phyloP scores from a whole-genome alignment of 2,797 vertebrate species.

The Lagocephalus sceleratus region DNA sequence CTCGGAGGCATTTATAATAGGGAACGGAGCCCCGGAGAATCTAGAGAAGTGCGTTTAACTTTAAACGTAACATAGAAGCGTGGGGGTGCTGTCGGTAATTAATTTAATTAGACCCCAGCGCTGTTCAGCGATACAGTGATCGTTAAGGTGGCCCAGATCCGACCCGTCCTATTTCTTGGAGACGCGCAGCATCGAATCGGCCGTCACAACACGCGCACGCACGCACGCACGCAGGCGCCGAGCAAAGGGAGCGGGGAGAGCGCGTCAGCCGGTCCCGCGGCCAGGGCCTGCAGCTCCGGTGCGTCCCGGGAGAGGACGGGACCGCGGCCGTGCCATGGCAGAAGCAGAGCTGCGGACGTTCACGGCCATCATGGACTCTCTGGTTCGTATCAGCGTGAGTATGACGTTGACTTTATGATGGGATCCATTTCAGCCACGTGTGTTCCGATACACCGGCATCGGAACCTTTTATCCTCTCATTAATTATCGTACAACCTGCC shows the following conservation, averaged over 20 bases:
- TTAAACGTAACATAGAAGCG: no score
- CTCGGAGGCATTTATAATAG: background rate
- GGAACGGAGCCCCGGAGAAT: background rate
- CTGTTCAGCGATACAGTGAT: no score
- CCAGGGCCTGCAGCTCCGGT: background rate
- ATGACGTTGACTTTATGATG: slow-evolving; percentile 34
- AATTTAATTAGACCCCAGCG: no score
- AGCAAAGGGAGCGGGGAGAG: no score
- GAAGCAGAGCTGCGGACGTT: slow-evolving; percentile 89
- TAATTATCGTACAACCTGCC: background rate
- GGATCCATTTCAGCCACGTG: slow-evolving; percentile 10
- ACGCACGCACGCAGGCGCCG: no score
- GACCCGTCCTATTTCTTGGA: background rate
- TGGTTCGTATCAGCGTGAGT: slow-evolving; percentile 94
- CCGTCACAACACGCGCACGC: no score
- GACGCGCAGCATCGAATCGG: background rate
- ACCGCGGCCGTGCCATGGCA: slow-evolving; percentile 75
- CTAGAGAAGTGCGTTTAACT: no score
- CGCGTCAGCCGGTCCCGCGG: background rate
- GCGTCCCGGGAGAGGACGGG: background rate
- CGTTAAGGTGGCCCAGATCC: background rate
- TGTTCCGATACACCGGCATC: background rate
- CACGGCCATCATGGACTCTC: slow-evolving; percentile 92
- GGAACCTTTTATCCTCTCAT: background rate
- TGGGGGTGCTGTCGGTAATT: no score